Evolutionary conservation across 2,113 vertebrate species (phyloP), one percentile per base, ranked within the genome.

Genomic region (Myiozetetes cayanensis): DNA sequence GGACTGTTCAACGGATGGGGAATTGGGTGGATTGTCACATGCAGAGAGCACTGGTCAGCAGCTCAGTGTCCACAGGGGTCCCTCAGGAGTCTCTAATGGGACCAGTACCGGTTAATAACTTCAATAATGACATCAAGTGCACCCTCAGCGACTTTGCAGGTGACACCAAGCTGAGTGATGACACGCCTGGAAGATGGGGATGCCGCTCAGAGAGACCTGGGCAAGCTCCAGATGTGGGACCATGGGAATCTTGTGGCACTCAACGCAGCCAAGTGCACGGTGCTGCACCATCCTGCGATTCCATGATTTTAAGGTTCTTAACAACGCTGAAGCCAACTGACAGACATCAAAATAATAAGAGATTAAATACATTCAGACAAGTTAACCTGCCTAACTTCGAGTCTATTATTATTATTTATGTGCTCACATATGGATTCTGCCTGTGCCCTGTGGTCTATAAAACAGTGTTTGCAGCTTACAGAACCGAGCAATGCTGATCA

Each of bases 401-500:
- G 27, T 17, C 68, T 55, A 3, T 43, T 68, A 37, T 41, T 63
- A 37, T 67, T 91, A 77, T 72, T 91, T 72, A n/a, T 56, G 41
- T 12, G 52, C 59, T 52, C 53, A 46, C 23, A 22, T 8, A 46
- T 0, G 0, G 25, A 30, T 58, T 83, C 50, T 77, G 50, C 35
- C 55, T 16, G 12, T 46, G 53, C 41, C 79, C 84, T 16, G 14
- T 46, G 53, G 37, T 82, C 84, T 87, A 14, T 11, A 37, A 80
- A 90, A 84, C 0, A 58, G 17, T 5, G 8, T 27, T 44, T 56
- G 52, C 72, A 70, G 63, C 58, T 77, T 43, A 53, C 39, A 90
- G 84, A 76, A 83, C 43, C 50, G 59, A 90, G 61, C 25, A 84
- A 19, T 35, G 30, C 46, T 80, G 77, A 94, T 84, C 66, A 55